Conservation (phyloP, 1,140 invertebrate species). For the Brachionus koreanus region DNA sequence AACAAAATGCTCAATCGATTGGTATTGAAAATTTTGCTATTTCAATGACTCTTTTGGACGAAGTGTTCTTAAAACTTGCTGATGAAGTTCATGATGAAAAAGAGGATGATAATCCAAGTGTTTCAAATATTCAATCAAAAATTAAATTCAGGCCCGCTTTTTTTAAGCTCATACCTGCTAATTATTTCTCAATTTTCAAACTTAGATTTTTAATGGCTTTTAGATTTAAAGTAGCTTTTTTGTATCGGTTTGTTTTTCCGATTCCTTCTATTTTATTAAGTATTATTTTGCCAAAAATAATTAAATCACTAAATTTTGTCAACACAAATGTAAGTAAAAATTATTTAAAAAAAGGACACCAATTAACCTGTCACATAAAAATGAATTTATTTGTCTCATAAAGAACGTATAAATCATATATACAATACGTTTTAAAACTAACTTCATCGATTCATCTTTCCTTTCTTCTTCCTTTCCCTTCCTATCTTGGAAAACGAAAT, state of each 20-base stretch:
- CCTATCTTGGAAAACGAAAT: too few relatives aligned
- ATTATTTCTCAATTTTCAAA: neutral
- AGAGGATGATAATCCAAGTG: neutral
- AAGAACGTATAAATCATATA: too few relatives aligned
- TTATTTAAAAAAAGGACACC: neutral
- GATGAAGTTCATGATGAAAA: neutral
- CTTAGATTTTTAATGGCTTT: neutral
- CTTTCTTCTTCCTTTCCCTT: too few relatives aligned
- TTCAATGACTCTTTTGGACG: slow-evolving; percentile 76
- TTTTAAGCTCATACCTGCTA: neutral
- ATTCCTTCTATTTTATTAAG: neutral
- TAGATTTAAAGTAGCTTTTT: neutral
- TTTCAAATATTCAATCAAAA: neutral
- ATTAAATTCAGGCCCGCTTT: neutral
- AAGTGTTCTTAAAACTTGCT: slow-evolving; percentile 70
- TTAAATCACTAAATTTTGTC: neutral
- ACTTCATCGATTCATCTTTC: too few relatives aligned
- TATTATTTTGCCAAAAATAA: slow-evolving; percentile 16
- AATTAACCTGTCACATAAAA: too few relatives aligned
- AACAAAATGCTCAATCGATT: slow-evolving; percentile 62
- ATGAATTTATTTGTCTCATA: too few relatives aligned
- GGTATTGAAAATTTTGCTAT: slow-evolving; percentile 72
- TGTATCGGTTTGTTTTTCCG: slow-evolving; percentile 17
- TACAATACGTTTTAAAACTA: too few relatives aligned
- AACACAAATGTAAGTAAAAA: slow-evolving; percentile 32